phyloP scores from a whole-genome alignment of 2,888 invertebrate species.

The Cetonia aurata region DNA sequence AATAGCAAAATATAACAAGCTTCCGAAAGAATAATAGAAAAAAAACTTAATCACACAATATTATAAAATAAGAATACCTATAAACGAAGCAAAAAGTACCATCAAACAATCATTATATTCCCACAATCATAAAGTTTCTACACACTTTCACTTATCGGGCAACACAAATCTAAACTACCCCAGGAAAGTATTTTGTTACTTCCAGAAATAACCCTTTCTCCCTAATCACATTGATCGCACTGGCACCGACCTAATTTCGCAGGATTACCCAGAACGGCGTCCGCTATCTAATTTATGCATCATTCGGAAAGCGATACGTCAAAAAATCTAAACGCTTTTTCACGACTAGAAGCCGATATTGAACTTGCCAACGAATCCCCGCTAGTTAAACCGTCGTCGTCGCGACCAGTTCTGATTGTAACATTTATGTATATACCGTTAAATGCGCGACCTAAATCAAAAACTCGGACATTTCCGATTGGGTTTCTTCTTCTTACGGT shows the following conservation, averaged over 20 bases:
- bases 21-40: too few relatives aligned
- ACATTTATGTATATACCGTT: neutral
- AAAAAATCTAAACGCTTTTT: neutral
- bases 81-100: too few relatives aligned
- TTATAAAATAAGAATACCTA: too few relatives aligned
- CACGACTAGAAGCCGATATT: neutral
- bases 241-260: neutral
- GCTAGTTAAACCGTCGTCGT: too few relatives aligned
- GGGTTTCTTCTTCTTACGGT: neutral
- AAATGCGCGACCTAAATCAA: constrained; percentile 3
- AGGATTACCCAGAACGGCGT: neutral
- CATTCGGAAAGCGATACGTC: neutral
- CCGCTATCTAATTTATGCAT: neutral
- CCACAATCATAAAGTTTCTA: too few relatives aligned
- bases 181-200: neutral
- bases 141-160: too few relatives aligned
- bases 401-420: neutral
- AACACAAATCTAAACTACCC: too few relatives aligned
- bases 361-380: too few relatives aligned
- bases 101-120: too few relatives aligned
- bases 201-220: neutral
- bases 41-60: too few relatives aligned
- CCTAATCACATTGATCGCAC: neutral
- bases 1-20: too few relatives aligned
- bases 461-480: constrained; percentile 9